phyloP scores from a whole-genome alignment of 2,888 invertebrate genomes.

The Hymenopus coronatus region DNA sequence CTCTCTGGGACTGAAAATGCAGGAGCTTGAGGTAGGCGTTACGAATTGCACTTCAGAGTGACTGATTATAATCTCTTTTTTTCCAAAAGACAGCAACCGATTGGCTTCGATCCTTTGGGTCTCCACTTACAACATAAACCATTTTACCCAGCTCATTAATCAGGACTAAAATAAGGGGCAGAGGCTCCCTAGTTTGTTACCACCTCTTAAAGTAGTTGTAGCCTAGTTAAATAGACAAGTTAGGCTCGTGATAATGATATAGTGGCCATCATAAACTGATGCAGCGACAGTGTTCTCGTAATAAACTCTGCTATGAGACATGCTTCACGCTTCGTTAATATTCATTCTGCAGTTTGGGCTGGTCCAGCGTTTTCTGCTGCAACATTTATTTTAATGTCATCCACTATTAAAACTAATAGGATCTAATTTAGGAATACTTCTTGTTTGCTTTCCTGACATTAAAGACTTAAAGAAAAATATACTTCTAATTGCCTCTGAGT shows the following conservation, averaged over 20 bases:
- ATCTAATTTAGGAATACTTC: background rate
- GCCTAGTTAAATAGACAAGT: no score
- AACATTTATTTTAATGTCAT: background rate
- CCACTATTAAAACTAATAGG: background rate
- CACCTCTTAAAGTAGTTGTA: no score
- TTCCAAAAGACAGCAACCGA: no score
- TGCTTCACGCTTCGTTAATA: background rate
- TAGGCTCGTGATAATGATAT: background rate
- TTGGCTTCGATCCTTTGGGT: no score
- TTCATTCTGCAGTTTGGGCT: background rate
- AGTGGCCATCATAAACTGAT: background rate
- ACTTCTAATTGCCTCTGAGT: background rate
- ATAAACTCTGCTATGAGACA: background rate
- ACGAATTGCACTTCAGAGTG: no score
- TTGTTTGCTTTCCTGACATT: background rate
- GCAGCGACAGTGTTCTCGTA: background rate
- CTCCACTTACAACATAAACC: no score
- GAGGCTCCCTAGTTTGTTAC: no score
- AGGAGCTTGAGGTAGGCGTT: no score
- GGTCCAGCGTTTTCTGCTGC: background rate
- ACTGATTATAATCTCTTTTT: no score
- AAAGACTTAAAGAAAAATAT: background rate
- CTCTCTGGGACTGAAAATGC: no score
- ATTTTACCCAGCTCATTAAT: no score
- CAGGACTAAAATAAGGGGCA: background rate